Percentiles rank a stretch among this genome's conserved stretches.
These are phyloP conservation scores for Silurus asotus DNA, from an alignment of 2,113 vertebrate genomes.

Conservation along the genomic window DNA sequence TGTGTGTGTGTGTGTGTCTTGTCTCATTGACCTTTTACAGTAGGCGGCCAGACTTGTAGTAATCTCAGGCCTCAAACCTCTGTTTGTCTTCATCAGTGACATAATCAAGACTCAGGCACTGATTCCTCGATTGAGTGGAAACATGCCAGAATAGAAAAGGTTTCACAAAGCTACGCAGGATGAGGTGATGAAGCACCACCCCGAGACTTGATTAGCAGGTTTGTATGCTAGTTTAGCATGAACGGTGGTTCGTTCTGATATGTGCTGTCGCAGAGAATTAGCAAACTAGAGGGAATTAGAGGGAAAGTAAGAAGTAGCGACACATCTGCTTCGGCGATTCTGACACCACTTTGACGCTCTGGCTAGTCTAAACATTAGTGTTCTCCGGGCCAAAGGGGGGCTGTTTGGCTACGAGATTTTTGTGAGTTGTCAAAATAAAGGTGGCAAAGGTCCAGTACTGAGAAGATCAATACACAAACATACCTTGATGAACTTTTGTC, in stretches of 20 bases:
- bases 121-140: slow-evolving; percentile 12
- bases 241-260: background rate
- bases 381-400: slow-evolving; percentile 34
- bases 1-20: slow-evolving; percentile 21
- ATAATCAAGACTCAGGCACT: slow-evolving; percentile 24
- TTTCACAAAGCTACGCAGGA: background rate
- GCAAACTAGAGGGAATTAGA: background rate
- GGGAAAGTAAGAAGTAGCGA: slow-evolving; percentile 23
- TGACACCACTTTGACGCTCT: slow-evolving; percentile 31
- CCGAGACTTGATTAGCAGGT: background rate
- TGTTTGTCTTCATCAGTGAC: slow-evolving; percentile 36
- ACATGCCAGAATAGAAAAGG: background rate
- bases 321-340: slow-evolving; percentile 13
- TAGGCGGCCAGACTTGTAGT: slow-evolving; percentile 30
- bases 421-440: slow-evolving; percentile 49
- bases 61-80: slow-evolving; percentile 28
- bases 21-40: slow-evolving; percentile 41
- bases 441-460: slow-evolving; percentile 11
- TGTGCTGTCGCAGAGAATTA: background rate
- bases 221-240: background rate
- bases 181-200: background rate
- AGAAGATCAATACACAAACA: background rate
- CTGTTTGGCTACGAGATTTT: slow-evolving; percentile 40
- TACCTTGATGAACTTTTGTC: background rate
- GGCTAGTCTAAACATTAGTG: slow-evolving; percentile 36